These are phyloP conservation scores for Diploscapter pachys DNA, from an alignment of 1,140 invertebrate species.

Conservation along the genomic window DNA sequence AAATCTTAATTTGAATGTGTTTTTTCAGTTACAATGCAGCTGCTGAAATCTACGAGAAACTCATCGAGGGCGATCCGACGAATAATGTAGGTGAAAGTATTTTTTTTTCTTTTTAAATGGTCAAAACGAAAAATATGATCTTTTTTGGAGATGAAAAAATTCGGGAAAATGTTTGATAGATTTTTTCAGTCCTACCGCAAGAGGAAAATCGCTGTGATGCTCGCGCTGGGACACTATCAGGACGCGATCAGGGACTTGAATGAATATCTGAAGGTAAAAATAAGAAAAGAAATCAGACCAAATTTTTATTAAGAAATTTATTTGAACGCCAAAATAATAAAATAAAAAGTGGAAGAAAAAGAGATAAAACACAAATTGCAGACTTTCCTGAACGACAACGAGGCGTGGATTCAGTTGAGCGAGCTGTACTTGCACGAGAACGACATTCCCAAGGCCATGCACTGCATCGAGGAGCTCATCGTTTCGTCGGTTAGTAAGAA, in stretches of 20 bases:
- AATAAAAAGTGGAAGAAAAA: not conserved
- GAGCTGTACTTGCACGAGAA: slow-evolving; percentile 84
- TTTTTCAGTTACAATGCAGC: slow-evolving; percentile 79
- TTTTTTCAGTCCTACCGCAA: slow-evolving; percentile 69
- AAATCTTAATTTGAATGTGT: not conserved
- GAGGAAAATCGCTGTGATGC: slow-evolving; percentile 83
- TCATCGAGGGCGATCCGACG: slow-evolving; percentile 85
- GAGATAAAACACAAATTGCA: not conserved
- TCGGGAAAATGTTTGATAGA: too few species aligned
- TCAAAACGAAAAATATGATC: too few species aligned
- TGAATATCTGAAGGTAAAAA: slow-evolving; percentile 81
- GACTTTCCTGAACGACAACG: slow-evolving; percentile 89
- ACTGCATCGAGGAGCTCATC: slow-evolving; percentile 85
- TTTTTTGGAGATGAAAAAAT: too few species aligned
- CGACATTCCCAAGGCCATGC: slow-evolving; percentile 86
- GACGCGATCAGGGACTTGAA: slow-evolving; percentile 90
- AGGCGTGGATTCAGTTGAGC: slow-evolving; percentile 94
- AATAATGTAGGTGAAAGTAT: slow-evolving; percentile 71
- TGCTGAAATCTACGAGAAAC: slow-evolving; percentile 77
- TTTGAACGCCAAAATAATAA: too few species aligned
- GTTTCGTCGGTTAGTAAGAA: slow-evolving; percentile 11
- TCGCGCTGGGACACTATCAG: slow-evolving; percentile 75
- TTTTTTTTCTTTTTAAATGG: too few species aligned
- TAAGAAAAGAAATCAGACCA: slow-evolving; percentile 13
- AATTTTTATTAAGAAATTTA: not conserved